Evolutionary conservation across 2,797 vertebrate species (phyloP), one percentile per base, ranked within the genome.

Genomic region (Gymnoscopelus microlampas): DNA sequence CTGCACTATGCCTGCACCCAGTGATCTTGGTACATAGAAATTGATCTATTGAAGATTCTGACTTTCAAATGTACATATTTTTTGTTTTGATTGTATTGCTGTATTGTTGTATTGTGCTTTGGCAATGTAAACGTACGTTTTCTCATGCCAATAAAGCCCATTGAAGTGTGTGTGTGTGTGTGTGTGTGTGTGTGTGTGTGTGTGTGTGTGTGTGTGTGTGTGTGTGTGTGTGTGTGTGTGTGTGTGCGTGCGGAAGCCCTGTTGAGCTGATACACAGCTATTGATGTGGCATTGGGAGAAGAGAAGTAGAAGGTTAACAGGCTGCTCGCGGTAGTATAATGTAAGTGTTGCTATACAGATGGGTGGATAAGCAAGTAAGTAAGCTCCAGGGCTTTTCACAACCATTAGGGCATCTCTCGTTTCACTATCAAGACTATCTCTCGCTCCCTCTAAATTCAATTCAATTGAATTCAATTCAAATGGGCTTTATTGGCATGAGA

Each of bases 241-340:
- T 66, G 32, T 12, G 65, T 15, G 23, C 26, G 44, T 49, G 54
- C 58, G 5, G 24, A 51, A 14, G 15, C 57, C 57, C 29, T 10
- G 14, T 7, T 44, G 35, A n/a, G 14, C 26, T 53, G 26, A 29
- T 19, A 54, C 13, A 60, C 35, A 29, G 50, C 23, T 39, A 70
- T 62, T 53, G 53, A 70, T 70, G 60, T 51, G 60, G 14, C 19
- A 29, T 10, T 76, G 60, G 35, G 65, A 70, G 35, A 11, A 61
- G 58, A 66, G 66, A 66, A 73, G 70, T 66, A 60, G 68, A 75
- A 64, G 62, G 67, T 76, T 71, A 85, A 79, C 70, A 76, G 67
- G 74, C 71, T 5, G 73, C 74, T 71, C 0, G 8, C 66, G 71
- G 66, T 56, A 29, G 39, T 44, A 35, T 53, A 67, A 66, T 68